phyloP scores from a whole-genome alignment of 1,140 invertebrate species.

The Arctopsyche grandis region DNA sequence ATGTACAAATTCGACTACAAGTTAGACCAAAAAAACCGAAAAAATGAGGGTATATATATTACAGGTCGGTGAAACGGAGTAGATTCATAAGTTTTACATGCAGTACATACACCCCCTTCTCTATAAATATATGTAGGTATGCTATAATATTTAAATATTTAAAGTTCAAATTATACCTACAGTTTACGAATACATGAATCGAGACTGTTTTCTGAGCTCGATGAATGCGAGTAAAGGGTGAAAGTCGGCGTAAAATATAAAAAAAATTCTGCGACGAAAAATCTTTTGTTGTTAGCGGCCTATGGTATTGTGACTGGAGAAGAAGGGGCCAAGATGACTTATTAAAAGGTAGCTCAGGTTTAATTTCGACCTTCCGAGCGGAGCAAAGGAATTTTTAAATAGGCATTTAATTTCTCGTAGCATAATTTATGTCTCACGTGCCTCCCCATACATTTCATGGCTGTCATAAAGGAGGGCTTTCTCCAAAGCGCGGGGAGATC shows the following conservation, averaged over 20 bases:
- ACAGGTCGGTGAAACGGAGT: no score
- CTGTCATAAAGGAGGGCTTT: constrained; percentile 49
- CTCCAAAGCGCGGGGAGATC: constrained; percentile 5
- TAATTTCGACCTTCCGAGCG: constrained; percentile 50
- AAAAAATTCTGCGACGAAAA: constrained; percentile 32
- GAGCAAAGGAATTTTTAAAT: constrained; percentile 54
- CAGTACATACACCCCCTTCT: no score
- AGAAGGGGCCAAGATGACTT: constrained; percentile 46
- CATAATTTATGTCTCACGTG: constrained; percentile 54
- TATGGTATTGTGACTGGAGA: constrained; percentile 40
- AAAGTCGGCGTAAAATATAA: background rate
- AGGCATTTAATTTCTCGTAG: constrained; percentile 54
- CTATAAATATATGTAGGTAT: no score
- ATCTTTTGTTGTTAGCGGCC: constrained; percentile 43
- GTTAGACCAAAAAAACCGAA: no score
- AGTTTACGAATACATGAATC: no score
- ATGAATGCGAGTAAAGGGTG: background rate
- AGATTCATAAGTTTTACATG: no score
- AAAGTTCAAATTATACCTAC: no score
- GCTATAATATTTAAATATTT: no score
- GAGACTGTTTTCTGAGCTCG: no score
- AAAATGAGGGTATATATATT: no score
- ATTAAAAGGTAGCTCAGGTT: constrained; percentile 53
- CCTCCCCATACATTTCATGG: constrained; percentile 52
- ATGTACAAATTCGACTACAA: no score